These are phyloP conservation scores for Adrianichthys oophorus DNA, from an alignment of 2,797 vertebrate genomes.

Conservation along the genomic window DNA sequence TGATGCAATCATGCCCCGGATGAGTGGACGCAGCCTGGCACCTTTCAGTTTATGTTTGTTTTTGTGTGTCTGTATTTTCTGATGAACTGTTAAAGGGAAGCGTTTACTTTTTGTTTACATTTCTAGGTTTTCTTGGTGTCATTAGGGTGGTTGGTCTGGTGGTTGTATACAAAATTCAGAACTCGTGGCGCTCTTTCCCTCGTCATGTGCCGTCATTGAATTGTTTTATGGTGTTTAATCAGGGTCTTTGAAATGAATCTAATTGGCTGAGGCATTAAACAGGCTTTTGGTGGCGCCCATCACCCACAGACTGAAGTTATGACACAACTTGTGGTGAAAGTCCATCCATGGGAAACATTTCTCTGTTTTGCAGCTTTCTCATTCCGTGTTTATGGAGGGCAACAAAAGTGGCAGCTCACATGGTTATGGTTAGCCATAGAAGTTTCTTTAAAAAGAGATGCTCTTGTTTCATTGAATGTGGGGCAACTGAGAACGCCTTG, in stretches of 20 bases:
- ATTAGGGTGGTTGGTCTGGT: constrained; percentile 6
- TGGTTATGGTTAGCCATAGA: constrained; percentile 53
- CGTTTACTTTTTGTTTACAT: constrained; percentile 45
- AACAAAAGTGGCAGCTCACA: constrained; percentile 52
- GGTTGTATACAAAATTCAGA: constrained; percentile 37
- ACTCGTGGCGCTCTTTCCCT: constrained; percentile 15
- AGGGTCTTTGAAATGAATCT: constrained; percentile 38
- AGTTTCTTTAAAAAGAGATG: constrained; percentile 24
- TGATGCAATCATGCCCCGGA: constrained; percentile 46
- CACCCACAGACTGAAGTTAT: constrained; percentile 35
- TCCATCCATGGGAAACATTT: constrained; percentile 54
- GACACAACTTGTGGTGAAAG: constrained; percentile 39
- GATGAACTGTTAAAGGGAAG: constrained; percentile 17
- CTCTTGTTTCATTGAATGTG: constrained; percentile 40
- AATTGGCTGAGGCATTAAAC: constrained; percentile 26
- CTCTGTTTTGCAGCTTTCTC: constrained; percentile 35
- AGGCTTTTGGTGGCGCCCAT: constrained; percentile 31
- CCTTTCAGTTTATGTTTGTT: constrained; percentile 46
- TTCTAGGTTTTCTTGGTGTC: constrained; percentile 30
- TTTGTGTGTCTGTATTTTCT: constrained; percentile 42
- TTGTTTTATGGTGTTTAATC: constrained; percentile 46
- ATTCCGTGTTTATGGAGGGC: constrained; percentile 44
- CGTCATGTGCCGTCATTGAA: constrained; percentile 13
- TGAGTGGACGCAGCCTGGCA: constrained; percentile 50
- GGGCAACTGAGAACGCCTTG: constrained; percentile 15